Conservation (phyloP, 2,113 vertebrate genomes). For the Cavia porcellus region DNA sequence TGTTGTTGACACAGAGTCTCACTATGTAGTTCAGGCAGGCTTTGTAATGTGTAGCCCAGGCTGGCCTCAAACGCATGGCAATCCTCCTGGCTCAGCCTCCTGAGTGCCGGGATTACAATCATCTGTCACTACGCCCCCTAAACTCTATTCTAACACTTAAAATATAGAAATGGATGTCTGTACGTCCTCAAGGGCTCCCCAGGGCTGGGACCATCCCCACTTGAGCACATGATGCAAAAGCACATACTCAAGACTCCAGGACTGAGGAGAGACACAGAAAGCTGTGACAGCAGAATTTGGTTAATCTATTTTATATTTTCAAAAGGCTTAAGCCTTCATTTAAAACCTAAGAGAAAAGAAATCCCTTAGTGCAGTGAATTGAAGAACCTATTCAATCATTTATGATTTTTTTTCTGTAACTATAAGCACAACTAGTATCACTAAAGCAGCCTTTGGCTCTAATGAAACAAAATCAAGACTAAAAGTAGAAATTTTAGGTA, state of each 20-base stretch:
- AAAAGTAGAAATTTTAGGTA: conserved; percentile 7
- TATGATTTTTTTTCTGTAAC: not conserved
- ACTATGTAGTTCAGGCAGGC: not conserved
- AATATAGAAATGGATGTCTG: not conserved
- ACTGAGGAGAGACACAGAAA: not conserved
- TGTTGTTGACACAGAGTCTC: not conserved
- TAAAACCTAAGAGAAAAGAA: conserved; percentile 35
- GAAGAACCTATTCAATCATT: not conserved
- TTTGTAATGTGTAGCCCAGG: not conserved
- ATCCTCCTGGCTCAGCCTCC: not conserved
- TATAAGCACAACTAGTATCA: not conserved
- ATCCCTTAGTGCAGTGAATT: not conserved
- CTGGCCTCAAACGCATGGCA: not conserved
- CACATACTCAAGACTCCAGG: not conserved
- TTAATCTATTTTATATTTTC: not conserved
- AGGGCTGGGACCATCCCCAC: not conserved
- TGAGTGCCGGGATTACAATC: not conserved
- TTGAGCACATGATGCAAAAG: not conserved
- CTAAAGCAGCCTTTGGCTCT: not conserved
- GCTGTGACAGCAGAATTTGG: not conserved
- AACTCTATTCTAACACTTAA: not conserved
- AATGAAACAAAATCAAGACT: not conserved
- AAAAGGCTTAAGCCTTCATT: not conserved
- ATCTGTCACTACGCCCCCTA: not conserved
- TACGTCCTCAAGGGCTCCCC: not conserved